Evolutionary conservation across 1,140 invertebrate genomes (phyloP).

Genomic region (Pomphorhynchus laevis): DNA sequence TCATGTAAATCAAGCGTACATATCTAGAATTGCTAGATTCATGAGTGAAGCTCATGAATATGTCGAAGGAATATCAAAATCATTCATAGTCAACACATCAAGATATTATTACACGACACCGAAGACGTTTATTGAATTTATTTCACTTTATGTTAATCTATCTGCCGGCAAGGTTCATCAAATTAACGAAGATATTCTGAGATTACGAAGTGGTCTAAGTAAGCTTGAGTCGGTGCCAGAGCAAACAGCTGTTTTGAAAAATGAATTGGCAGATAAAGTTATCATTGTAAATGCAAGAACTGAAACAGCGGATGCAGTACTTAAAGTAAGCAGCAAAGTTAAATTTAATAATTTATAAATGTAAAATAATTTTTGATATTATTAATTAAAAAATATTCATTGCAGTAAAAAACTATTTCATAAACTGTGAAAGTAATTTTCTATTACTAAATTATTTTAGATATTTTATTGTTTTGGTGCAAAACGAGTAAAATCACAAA

Average conservation of each 20-base stretch:
- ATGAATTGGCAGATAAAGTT: not conserved
- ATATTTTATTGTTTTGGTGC: too few relatives aligned
- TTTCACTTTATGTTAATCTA: not conserved
- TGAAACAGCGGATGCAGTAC: not conserved
- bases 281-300: not conserved
- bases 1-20: not conserved
- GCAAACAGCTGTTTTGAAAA: not conserved
- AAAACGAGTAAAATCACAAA: too few relatives aligned
- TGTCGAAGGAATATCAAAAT: not conserved
- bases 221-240: not conserved
- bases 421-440: too few relatives aligned
- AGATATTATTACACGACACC: constrained; percentile 2
- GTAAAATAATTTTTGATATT: not conserved
- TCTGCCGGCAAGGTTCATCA: not conserved
- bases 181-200: not conserved
- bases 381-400: not conserved
- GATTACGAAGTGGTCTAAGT: not conserved
- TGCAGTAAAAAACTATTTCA: not conserved
- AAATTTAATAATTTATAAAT: not conserved
- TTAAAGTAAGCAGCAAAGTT: too few relatives aligned
- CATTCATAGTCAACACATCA: not conserved
- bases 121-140: constrained; percentile 1
- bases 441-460: too few relatives aligned
- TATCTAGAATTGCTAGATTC: not conserved
- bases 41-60: not conserved